phyloP scores from a whole-genome alignment of 53 echinoderm and acorn worm genomes.

The Luidia sarsii region DNA sequence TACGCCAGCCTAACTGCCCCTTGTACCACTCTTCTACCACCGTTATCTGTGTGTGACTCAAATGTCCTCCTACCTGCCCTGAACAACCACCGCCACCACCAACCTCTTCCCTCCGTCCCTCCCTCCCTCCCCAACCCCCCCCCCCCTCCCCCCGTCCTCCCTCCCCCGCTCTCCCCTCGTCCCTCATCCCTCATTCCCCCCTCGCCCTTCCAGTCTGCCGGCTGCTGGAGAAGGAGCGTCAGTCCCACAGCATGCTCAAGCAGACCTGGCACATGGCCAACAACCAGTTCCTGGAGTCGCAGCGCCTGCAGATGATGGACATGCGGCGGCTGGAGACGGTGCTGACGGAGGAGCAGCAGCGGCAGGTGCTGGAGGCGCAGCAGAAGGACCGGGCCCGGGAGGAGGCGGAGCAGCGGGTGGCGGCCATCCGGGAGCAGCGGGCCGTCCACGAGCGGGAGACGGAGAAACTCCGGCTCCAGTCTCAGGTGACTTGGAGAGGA shows the following conservation, averaged over 20 bases:
- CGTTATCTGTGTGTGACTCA: too few species aligned
- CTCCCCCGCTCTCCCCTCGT: too few species aligned
- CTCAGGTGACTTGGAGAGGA: too few species aligned
- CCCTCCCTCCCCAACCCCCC: too few species aligned
- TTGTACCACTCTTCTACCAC: too few species aligned
- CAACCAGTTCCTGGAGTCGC: constrained; percentile 89
- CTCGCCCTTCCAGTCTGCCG: constrained; percentile 66
- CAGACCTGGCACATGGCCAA: constrained; percentile 99
- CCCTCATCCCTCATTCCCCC: too few species aligned
- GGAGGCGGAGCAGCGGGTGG: constrained; percentile 81
- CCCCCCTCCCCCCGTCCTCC: too few species aligned
- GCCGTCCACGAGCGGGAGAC: constrained; percentile 16
- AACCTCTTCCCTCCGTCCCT: too few species aligned
- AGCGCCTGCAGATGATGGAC: constrained; percentile 95
- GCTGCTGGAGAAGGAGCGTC: constrained; percentile 86
- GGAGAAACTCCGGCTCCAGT: constrained; percentile 29
- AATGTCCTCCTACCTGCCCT: too few species aligned
- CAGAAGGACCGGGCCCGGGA: constrained; percentile 87
- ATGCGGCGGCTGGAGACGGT: constrained; percentile 92
- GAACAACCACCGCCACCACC: too few species aligned
- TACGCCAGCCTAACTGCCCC: too few species aligned
- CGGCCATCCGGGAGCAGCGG: constrained; percentile 39
- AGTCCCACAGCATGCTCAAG: constrained; percentile 76
- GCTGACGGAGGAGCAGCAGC: constrained; percentile 95
- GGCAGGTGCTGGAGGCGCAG: constrained; percentile 84